Conservation (phyloP, 1,140 invertebrate genomes). For the Littorina saxatilis region DNA sequence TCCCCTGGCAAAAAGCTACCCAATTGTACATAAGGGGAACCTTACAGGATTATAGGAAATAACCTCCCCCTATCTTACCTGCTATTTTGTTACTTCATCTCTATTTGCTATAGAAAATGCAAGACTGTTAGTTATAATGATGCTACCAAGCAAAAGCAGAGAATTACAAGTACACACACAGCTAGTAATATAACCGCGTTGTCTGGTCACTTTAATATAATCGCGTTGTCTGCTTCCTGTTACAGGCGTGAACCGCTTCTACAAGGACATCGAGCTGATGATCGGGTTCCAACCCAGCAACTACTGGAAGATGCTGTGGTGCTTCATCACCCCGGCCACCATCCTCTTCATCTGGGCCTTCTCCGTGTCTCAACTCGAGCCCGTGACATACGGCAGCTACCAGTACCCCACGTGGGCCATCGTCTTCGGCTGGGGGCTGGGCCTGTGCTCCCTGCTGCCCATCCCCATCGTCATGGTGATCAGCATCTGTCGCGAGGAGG, state of each 20-base stretch:
- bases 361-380: conserved; percentile 61
- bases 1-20: too few species aligned
- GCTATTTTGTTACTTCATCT: too few species aligned
- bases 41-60: too few species aligned
- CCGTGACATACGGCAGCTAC: conserved; percentile 68
- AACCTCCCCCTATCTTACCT: too few species aligned
- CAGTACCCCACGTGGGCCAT: conserved; percentile 73
- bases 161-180: too few species aligned
- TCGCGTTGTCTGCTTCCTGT: too few species aligned
- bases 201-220: too few species aligned
- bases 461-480: conserved; percentile 51
- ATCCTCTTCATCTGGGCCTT: conserved; percentile 78
- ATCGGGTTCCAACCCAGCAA: conserved; percentile 54
- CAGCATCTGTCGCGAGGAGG: conserved; percentile 42
- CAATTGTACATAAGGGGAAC: too few species aligned
- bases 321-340: conserved; percentile 84
- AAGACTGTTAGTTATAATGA: too few species aligned
- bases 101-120: too few species aligned
- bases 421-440: conserved; percentile 66
- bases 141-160: too few species aligned
- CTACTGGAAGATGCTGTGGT: conserved; percentile 87
- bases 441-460: conserved; percentile 53
- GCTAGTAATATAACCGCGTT: too few species aligned
- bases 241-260: conserved; percentile 59
- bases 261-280: conserved; percentile 70